phyloP scores from a whole-genome alignment of 2,797 vertebrate genomes.

The Notolabrus celidotus region DNA sequence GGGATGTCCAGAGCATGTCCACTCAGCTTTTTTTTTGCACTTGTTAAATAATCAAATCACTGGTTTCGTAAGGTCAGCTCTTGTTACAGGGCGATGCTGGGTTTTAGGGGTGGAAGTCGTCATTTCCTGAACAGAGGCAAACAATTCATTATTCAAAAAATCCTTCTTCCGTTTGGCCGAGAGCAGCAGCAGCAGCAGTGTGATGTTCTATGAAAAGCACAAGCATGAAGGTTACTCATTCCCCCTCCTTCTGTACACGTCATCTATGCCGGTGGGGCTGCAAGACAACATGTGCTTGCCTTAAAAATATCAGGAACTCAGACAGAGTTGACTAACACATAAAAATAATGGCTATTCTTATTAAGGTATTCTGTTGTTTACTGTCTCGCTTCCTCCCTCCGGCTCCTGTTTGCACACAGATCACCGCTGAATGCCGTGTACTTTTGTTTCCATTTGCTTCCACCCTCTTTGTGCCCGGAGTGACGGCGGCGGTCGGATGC shows the following conservation, averaged over 20 bases:
- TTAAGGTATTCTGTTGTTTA: conserved; percentile 49
- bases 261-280: conserved; percentile 35
- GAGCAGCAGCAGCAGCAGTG: conserved; percentile 31
- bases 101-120: conserved; percentile 39
- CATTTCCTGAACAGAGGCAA: conserved; percentile 35
- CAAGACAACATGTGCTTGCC: conserved; percentile 18
- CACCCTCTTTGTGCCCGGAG: conserved; percentile 9
- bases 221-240: conserved; percentile 62
- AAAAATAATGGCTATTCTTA: conserved; percentile 21
- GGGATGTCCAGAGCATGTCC: conserved; percentile 11
- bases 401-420: conserved; percentile 41
- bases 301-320: conserved; percentile 59
- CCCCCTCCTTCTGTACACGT: conserved; percentile 43
- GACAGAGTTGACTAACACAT: conserved; percentile 21
- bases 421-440: conserved; percentile 20
- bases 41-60: conserved; percentile 14
- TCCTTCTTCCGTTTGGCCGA: conserved; percentile 30
- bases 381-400: conserved; percentile 32
- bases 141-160: conserved; percentile 38
- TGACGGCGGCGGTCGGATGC: conserved; percentile 16
- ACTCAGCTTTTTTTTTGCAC: conserved; percentile 12
- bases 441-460: conserved; percentile 11
- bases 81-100: conserved; percentile 15
- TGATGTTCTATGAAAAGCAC: conserved; percentile 53
- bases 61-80: conserved; percentile 28